phyloP scores from a whole-genome alignment of 2,113 vertebrate genomes.

The Paratilapia polleni region DNA sequence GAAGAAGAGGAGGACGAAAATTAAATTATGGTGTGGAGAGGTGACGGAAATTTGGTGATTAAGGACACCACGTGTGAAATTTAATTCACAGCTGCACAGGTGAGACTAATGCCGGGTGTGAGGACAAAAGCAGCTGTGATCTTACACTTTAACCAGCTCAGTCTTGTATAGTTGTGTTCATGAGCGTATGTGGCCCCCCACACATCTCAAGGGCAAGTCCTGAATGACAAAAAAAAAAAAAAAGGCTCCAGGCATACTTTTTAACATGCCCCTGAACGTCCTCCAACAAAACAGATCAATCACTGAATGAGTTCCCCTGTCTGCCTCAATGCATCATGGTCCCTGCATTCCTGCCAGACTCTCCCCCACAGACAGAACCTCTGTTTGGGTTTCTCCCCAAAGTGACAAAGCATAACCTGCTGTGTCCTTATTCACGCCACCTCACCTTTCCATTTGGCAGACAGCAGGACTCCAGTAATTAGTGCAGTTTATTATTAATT shows the following conservation, averaged over 20 bases:
- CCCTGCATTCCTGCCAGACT: conserved; percentile 23
- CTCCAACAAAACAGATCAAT: conserved; percentile 48
- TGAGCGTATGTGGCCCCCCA: not conserved
- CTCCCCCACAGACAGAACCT: conserved; percentile 13
- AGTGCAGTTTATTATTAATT: conserved; percentile 52
- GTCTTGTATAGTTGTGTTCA: not conserved
- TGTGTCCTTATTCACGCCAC: conserved; percentile 25
- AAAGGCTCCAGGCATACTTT: conserved; percentile 4
- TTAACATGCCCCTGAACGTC: conserved; percentile 51
- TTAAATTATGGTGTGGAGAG: conserved; percentile 36
- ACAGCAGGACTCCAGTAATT: conserved; percentile 52
- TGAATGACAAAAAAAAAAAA: conserved; percentile 5
- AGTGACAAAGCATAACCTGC: conserved; percentile 35
- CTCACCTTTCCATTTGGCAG: conserved; percentile 43
- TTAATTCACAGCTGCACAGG: conserved; percentile 47
- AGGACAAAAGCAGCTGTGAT: conserved; percentile 18
- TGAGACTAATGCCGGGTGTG: conserved; percentile 2
- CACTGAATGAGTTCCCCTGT: conserved; percentile 25
- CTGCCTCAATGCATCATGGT: conserved; percentile 44
- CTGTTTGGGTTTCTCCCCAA: conserved; percentile 10
- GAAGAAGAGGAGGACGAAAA: conserved; percentile 34
- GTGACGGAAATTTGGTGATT: conserved; percentile 22
- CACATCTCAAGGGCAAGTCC: conserved; percentile 16
- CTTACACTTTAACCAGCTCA: conserved; percentile 6
- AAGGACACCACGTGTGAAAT: conserved; percentile 36